Base-by-base conservation (phyloP, 1,140 invertebrate species). In the Drosophila orosa region DNA sequence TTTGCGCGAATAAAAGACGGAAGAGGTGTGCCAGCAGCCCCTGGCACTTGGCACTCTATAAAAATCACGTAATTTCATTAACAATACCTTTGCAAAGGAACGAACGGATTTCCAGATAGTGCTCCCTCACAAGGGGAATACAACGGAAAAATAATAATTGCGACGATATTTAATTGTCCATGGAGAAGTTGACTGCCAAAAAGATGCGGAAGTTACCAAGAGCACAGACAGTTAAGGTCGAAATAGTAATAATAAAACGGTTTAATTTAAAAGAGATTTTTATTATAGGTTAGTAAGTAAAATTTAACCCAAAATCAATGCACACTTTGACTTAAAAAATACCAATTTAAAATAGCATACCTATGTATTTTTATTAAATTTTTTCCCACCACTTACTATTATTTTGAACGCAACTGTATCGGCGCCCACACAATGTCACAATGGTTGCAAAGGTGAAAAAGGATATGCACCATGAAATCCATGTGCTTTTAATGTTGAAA, bases 401-500 rank as follows among this genome's bases (percentile, higher is more conserved):
- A 10, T 35, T 35, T 54, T 10, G 5, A 9, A 5, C 19, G 2
- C 31, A 6, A n/a, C 19, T 35, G 50, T 35, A 35, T 3, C 3
- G 8, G 4, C 58, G 42, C 47, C 56, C 57, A 73, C 73, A 55
- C 44, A 61, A 48, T 73, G 42, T 42, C 55, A 47, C 31, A 48
- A 45, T 78, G 83, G 71, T 47, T 35, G 72, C 59, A 77, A 77
- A 83, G 84, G 72, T 83, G 80, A 58, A 89, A 83, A 73, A 55
- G 79, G 71, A 83, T 83, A 71, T 89, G 83, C 79, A 56, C 75
- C 84, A 63, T 86, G 83, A 78, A 79, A 79, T 83, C 83, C 83
- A 79, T 86, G 83, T 80, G 83, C 83, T 86, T 83, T 86, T 86
- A 86, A 87, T 87, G 75, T 80, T 86, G 83, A 86, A 86, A 86